Conservation (phyloP, 1,140 invertebrate species). For the Eurosta solidaginis region DNA sequence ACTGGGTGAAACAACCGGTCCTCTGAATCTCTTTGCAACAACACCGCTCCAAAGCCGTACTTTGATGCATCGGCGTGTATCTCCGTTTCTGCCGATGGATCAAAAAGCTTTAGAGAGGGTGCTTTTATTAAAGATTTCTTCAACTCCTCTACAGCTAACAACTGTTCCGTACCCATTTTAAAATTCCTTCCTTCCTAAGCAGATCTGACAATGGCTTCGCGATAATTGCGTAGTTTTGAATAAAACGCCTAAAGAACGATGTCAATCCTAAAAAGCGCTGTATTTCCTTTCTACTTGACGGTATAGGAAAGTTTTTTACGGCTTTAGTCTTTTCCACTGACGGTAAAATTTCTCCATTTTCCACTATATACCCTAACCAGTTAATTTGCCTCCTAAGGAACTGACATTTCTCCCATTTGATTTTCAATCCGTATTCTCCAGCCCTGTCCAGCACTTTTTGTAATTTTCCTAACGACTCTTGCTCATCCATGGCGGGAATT, state of each 20-base stretch:
- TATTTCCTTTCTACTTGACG: background rate
- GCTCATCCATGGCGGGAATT: slow-evolving; percentile 19
- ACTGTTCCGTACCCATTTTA: too few relatives aligned
- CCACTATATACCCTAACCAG: slow-evolving; percentile 1
- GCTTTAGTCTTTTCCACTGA: slow-evolving; percentile 8
- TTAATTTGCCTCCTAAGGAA: slow-evolving; percentile 12
- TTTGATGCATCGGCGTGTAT: too few relatives aligned
- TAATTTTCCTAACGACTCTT: slow-evolving; percentile 38
- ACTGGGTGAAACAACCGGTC: too few relatives aligned
- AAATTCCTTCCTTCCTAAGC: too few relatives aligned
- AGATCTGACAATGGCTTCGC: too few relatives aligned
- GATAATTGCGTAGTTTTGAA: background rate
- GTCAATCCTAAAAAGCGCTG: slow-evolving; percentile 18
- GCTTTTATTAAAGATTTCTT: too few relatives aligned
- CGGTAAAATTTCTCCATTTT: background rate
- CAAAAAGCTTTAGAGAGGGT: too few relatives aligned
- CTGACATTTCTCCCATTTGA: too few relatives aligned
- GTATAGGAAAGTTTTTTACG: slow-evolving; percentile 1
- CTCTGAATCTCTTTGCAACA: too few relatives aligned
- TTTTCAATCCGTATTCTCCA: background rate
- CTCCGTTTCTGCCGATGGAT: too few relatives aligned
- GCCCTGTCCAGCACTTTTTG: slow-evolving; percentile 24
- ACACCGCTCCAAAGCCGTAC: too few relatives aligned
- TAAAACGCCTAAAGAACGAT: slow-evolving; percentile 7
- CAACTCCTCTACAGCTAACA: too few relatives aligned